A percentile compares a stretch with the other conserved stretches of the same genome.
phyloP scores from a whole-genome alignment of 2,113 vertebrate species.

The Anas platyrhynchos region DNA sequence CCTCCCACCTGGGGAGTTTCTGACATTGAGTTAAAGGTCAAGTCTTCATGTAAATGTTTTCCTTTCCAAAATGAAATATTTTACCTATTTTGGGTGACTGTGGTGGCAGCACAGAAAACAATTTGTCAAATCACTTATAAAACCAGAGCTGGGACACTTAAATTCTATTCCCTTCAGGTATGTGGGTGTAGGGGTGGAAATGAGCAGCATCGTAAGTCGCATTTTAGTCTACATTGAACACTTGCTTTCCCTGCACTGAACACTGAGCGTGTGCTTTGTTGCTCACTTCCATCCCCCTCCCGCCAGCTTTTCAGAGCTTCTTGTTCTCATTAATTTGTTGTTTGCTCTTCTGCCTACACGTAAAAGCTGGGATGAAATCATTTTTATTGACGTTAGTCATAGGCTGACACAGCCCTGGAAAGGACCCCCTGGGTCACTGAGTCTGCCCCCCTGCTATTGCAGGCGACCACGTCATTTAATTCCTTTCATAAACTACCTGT shows the following conservation, averaged over 20 bases:
- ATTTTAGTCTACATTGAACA: background rate
- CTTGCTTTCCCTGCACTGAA: background rate
- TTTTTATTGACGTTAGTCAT: constrained; percentile 41
- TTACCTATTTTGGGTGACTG: constrained; percentile 76
- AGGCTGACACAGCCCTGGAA: constrained; percentile 11
- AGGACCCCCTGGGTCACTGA: constrained; percentile 15
- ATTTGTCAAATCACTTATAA: constrained; percentile 78
- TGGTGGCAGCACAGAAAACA: constrained; percentile 62
- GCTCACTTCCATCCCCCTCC: background rate
- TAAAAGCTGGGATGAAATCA: constrained; percentile 36
- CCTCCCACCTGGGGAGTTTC: constrained; percentile 71
- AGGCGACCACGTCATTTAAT: background rate
- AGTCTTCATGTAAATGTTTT: constrained; percentile 74
- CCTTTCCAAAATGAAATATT: constrained; percentile 77
- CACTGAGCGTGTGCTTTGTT: background rate
- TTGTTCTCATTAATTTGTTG: constrained; percentile 49
- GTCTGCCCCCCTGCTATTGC: background rate
- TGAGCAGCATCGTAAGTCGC: constrained; percentile 17
- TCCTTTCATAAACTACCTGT: constrained; percentile 37
- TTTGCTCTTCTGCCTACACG: background rate
- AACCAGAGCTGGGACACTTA: constrained; percentile 61
- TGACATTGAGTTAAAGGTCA: constrained; percentile 79
- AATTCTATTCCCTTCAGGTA: constrained; percentile 70
- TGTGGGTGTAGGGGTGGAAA: constrained; percentile 19
- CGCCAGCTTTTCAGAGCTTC: constrained; percentile 18